These are phyloP conservation scores for Napeogenes inachia DNA, from an alignment of 2,888 invertebrate species.

Conservation along the genomic window DNA sequence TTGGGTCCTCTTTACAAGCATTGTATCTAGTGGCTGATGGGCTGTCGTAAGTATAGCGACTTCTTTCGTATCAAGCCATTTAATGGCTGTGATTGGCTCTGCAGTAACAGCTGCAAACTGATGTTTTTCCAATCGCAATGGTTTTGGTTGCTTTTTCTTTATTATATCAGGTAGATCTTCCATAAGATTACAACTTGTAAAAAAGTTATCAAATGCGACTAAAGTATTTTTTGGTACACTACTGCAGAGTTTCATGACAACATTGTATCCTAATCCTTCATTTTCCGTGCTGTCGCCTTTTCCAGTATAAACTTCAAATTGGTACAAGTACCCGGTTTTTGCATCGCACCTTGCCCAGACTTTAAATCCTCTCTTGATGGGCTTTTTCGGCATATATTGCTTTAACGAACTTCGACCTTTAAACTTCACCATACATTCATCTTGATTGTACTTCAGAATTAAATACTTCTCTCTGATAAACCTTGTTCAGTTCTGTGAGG, in stretches of 20 bases:
- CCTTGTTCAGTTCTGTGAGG: slow-evolving; percentile 20
- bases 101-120: slow-evolving; percentile 34
- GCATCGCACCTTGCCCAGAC: slow-evolving; percentile 25
- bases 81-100: slow-evolving; percentile 35
- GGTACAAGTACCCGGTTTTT: slow-evolving; percentile 32
- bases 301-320: slow-evolving; percentile 35
- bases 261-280: slow-evolving; percentile 33
- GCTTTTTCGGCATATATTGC: slow-evolving; percentile 30
- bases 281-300: slow-evolving; percentile 32
- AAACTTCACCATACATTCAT: slow-evolving; percentile 33
- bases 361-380: slow-evolving; percentile 29
- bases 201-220: slow-evolving; percentile 42
- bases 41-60: slow-evolving; percentile 36
- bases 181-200: slow-evolving; percentile 34
- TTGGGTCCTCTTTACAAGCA: slow-evolving; percentile 38
- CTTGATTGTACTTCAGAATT: slow-evolving; percentile 15
- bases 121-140: slow-evolving; percentile 33
- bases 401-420: slow-evolving; percentile 33
- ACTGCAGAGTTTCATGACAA: slow-evolving; percentile 19
- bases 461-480: slow-evolving; percentile 19
- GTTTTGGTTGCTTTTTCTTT: slow-evolving; percentile 33
- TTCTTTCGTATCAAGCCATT: slow-evolving; percentile 37
- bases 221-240: slow-evolving; percentile 33
- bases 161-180: slow-evolving; percentile 35
- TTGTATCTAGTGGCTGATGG: slow-evolving; percentile 32